Conservation (phyloP, 2,797 vertebrate species). For the Eutrigla gurnardus region DNA sequence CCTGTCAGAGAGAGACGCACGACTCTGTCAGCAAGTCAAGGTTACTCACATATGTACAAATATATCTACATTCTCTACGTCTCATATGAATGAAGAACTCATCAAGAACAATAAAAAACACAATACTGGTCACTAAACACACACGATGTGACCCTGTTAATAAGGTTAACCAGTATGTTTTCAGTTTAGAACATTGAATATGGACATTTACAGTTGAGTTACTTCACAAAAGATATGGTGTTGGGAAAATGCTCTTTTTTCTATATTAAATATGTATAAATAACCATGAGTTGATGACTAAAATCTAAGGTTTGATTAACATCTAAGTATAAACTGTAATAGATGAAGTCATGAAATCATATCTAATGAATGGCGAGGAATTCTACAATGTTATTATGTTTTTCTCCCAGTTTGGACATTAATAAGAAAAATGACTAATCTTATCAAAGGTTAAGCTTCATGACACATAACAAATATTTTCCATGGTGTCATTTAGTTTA, state of each 20-base stretch:
- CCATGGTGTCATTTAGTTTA: constrained; percentile 56
- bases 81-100: neutral
- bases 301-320: neutral
- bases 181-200: constrained; percentile 1
- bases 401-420: constrained; percentile 11
- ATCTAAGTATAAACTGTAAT: neutral
- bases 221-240: neutral
- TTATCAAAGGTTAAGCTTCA: constrained; percentile 49
- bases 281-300: neutral
- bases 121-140: neutral
- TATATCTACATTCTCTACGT: constrained; percentile 2
- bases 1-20: constrained; percentile 86
- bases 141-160: neutral
- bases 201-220: neutral
- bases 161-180: neutral
- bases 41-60: constrained; percentile 34
- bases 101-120: constrained; percentile 1
- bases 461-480: constrained; percentile 34
- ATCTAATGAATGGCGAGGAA: neutral
- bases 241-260: neutral
- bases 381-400: constrained; percentile 6
- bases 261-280: neutral
- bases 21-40: constrained; percentile 67
- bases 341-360: neutral
- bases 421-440: constrained; percentile 50